Conservation (phyloP, 2,888 invertebrate species). For the Clivina fossor region DNA sequence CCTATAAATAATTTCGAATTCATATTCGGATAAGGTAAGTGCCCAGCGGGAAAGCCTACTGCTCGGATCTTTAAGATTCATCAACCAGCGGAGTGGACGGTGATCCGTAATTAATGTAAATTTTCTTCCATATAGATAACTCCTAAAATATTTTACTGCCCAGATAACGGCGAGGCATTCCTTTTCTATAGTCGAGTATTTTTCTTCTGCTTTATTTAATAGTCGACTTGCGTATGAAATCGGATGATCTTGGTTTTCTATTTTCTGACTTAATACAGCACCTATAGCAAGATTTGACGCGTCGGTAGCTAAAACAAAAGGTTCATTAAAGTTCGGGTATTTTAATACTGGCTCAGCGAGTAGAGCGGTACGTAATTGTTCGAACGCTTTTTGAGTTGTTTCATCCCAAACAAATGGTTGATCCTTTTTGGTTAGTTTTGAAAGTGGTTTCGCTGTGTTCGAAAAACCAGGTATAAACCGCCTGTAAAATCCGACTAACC, state of each 20-base stretch:
- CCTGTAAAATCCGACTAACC: constrained; percentile 38
- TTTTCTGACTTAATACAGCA: constrained; percentile 11
- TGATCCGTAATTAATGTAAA: constrained; percentile 42
- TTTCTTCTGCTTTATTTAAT: constrained; percentile 35
- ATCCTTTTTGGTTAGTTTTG: constrained; percentile 13
- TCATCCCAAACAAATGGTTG: constrained; percentile 2
- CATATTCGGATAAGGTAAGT: constrained; percentile 13
- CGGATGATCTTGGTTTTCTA: constrained; percentile 14
- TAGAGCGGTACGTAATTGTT: neutral
- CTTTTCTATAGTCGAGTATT: constrained; percentile 39
- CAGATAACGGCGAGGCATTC: constrained; percentile 40
- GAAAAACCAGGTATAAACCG: constrained; percentile 37
- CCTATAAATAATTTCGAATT: constrained; percentile 13
- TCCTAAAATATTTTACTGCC: constrained; percentile 39
- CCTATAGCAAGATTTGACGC: constrained; percentile 9
- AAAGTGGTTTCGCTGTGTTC: constrained; percentile 34
- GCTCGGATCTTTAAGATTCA: constrained; percentile 35
- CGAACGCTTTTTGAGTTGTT: constrained; percentile 13
- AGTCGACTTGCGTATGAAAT: constrained; percentile 40
- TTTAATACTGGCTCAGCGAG: neutral
- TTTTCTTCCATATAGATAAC: constrained; percentile 40
- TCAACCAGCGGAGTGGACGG: constrained; percentile 37
- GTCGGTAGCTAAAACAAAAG: constrained; percentile 20
- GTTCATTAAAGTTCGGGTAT: constrained; percentile 13
- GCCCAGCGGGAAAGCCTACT: constrained; percentile 38